Percentiles rank a stretch among this genome's conserved stretches.
Conservation (phyloP, 2,113 vertebrate genomes). For the Desmodus rotundus region DNA sequence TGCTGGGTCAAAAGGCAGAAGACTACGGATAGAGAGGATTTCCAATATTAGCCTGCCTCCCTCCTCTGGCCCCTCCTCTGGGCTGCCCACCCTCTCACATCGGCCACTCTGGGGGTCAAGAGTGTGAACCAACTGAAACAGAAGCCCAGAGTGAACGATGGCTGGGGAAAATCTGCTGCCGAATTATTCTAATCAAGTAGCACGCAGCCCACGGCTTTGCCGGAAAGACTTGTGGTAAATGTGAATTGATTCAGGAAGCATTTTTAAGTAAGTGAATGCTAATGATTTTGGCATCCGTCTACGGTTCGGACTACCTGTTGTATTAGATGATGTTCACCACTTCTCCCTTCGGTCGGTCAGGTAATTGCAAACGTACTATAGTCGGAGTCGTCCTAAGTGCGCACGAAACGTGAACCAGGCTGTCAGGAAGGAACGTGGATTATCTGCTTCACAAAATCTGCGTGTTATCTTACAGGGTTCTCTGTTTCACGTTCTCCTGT, state of each 20-base stretch:
- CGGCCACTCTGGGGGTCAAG: neutral
- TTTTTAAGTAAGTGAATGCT: conserved; percentile 47
- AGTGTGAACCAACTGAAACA: conserved; percentile 34
- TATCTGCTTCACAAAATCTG: neutral
- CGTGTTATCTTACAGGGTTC: neutral
- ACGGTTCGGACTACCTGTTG: neutral
- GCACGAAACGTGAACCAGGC: neutral
- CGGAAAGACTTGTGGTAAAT: conserved; percentile 22
- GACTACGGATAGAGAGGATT: neutral
- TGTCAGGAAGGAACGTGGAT: neutral
- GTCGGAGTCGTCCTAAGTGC: neutral
- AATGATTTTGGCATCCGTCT: neutral
- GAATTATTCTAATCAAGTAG: conserved; percentile 19
- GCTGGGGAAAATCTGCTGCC: neutral
- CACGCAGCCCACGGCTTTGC: neutral
- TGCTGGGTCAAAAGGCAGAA: neutral
- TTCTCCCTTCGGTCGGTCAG: neutral
- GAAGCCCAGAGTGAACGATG: neutral
- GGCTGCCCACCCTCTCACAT: neutral
- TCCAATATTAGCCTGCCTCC: neutral
- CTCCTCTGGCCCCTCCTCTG: neutral
- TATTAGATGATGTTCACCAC: conserved; percentile 20
- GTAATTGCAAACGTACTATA: conserved; percentile 8
- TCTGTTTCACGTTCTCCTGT: neutral
- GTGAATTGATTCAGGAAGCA: neutral